Conservation (phyloP, 2,888 invertebrate species). For the Stenchaetothrips biformis region DNA sequence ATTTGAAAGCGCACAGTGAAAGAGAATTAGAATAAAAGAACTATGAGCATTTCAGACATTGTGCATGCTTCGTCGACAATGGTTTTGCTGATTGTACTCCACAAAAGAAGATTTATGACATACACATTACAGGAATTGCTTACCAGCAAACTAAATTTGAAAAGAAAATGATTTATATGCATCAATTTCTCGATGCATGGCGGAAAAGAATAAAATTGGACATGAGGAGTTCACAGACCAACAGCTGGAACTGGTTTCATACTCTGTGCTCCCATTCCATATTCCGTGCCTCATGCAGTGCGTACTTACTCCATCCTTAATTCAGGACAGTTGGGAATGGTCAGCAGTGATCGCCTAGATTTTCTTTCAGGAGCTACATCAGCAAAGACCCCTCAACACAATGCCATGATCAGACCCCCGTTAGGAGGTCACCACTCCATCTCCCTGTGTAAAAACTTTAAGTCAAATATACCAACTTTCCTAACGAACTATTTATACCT, state of each 20-base stretch:
- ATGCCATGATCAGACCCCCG: slow-evolving; percentile 5
- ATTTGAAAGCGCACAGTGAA: not conserved
- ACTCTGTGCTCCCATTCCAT: not conserved
- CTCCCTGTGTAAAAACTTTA: not conserved
- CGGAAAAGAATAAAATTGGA: not conserved
- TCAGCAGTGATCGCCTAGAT: not conserved
- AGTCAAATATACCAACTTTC: not conserved
- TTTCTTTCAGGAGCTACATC: not conserved
- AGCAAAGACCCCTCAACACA: not conserved
- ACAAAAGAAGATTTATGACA: too few relatives aligned
- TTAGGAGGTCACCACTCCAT: slow-evolving; percentile 18
- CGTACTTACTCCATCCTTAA: not conserved
- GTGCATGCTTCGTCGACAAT: not conserved
- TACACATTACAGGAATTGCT: too few relatives aligned
- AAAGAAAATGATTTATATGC: not conserved
- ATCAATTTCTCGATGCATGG: not conserved
- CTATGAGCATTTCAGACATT: too few relatives aligned
- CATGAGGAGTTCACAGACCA: not conserved
- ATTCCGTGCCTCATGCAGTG: not conserved
- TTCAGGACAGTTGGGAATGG: not conserved
- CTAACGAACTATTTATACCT: not conserved
- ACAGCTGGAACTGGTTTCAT: slow-evolving; percentile 7
- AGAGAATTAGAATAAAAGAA: not conserved
- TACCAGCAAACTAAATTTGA: too few relatives aligned
- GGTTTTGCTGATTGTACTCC: too few relatives aligned